phyloP scores from a whole-genome alignment of 2,113 vertebrate genomes.

The Saimiri boliviensis region DNA sequence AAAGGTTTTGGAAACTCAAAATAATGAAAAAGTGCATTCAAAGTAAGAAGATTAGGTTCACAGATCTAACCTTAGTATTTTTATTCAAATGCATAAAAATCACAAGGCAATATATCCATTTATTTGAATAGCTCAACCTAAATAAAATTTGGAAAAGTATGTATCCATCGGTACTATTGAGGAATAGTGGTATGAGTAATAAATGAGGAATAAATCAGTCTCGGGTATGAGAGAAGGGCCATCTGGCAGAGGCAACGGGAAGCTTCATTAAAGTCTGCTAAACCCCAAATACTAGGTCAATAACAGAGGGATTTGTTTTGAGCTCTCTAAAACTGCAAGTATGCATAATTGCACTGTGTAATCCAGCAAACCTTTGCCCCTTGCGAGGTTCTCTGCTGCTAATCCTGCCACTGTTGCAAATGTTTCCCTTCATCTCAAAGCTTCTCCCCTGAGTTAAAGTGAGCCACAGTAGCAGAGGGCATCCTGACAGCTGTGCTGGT shows the following conservation, averaged over 20 bases:
- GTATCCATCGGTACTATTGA: neutral
- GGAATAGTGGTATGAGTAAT: neutral
- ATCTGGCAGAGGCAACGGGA: slow-evolving; percentile 41
- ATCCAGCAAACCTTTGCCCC: neutral
- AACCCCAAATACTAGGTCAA: slow-evolving; percentile 53
- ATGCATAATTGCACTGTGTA: neutral
- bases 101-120: neutral
- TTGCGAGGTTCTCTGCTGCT: neutral
- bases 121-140: neutral
- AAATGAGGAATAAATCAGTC: neutral
- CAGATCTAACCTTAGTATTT: neutral
- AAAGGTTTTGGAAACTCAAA: neutral
- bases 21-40: neutral
- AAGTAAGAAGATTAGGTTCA: neutral
- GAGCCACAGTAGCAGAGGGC: neutral
- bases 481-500: neutral
- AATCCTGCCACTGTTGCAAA: slow-evolving; percentile 15
- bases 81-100: neutral
- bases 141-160: neutral
- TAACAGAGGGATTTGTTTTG: slow-evolving; percentile 51
- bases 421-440: neutral
- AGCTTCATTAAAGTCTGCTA: slow-evolving; percentile 33
- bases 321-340: slow-evolving; percentile 11
- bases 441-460: neutral
- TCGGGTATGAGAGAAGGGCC: neutral